Percentiles rank a stretch among this genome's conserved stretches.
phyloP scores from a whole-genome alignment of 2,797 vertebrate genomes.

The Artibeus lituratus region DNA sequence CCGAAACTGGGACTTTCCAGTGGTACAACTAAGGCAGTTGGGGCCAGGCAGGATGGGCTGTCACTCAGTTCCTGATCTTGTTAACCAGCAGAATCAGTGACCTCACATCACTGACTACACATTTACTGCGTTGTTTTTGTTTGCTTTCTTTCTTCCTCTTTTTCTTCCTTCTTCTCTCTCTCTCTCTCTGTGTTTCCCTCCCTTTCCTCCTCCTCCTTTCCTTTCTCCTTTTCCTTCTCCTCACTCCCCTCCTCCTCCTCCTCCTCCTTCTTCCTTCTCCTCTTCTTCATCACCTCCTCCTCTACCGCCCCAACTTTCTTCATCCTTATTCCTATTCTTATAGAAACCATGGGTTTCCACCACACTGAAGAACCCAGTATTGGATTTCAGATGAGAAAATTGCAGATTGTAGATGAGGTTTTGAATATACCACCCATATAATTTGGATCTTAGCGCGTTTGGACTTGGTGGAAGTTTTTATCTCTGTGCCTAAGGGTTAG shows the following conservation, averaged over 20 bases:
- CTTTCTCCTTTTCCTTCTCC: accelerated
- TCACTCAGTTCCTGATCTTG: too few relatives aligned
- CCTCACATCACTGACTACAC: neutral
- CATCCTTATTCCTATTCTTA: neutral
- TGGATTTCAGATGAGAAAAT: neutral
- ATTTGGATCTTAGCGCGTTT: neutral
- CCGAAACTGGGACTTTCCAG: accelerated
- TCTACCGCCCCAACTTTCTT: neutral
- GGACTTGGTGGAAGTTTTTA: too few relatives aligned
- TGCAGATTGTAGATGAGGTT: neutral
- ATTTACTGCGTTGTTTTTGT: too few relatives aligned
- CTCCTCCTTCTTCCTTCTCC: too few relatives aligned
- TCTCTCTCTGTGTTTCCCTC: too few relatives aligned
- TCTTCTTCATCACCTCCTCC: too few relatives aligned
- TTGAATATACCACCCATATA: too few relatives aligned
- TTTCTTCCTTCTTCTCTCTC: too few relatives aligned
- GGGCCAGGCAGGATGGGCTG: neutral
- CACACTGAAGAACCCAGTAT: neutral
- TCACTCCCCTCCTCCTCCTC: too few relatives aligned
- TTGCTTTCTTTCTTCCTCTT: neutral
- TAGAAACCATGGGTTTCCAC: neutral
- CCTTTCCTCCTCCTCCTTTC: neutral
- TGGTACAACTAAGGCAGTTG: neutral
- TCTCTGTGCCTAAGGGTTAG: neutral
- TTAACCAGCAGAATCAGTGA: neutral